Conservation (phyloP, 2,113 vertebrate genomes). For the Accipiter virgatus region DNA sequence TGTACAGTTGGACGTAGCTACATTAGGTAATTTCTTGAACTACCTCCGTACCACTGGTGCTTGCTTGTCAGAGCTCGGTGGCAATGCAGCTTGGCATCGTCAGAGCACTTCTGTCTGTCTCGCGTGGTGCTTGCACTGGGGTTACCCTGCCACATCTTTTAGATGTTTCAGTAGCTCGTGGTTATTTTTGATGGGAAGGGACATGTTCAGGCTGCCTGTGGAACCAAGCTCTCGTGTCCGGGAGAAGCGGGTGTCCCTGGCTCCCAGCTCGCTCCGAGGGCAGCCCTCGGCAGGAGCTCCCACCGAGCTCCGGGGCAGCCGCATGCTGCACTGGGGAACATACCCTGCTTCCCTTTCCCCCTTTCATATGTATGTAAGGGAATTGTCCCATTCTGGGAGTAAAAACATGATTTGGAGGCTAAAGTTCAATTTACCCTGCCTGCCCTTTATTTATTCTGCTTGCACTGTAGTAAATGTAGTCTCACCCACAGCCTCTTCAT, state of each 20-base stretch:
- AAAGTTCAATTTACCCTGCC: constrained; percentile 6
- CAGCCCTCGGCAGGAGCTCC: not conserved
- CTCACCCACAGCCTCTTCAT: not conserved
- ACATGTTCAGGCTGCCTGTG: not conserved
- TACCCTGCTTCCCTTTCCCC: not conserved
- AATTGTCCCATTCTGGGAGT: not conserved
- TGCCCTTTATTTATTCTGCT: constrained; percentile 7
- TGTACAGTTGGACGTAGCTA: not conserved
- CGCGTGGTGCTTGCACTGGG: rapidly evolving
- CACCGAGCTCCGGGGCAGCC: rapidly evolving
- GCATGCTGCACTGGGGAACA: rapidly evolving
- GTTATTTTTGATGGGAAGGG: not conserved
- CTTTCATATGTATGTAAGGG: not conserved
- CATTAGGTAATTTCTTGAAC: not conserved
- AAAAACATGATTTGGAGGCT: not conserved
- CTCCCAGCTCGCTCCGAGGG: not conserved
- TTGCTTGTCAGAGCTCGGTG: not conserved
- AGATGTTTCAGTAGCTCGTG: not conserved
- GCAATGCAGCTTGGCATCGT: not conserved
- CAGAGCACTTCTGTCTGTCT: not conserved
- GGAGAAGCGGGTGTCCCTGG: not conserved
- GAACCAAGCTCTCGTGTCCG: not conserved
- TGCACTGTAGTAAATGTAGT: not conserved
- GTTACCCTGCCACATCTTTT: not conserved
- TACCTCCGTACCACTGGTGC: not conserved